A percentile compares a stretch with the other conserved stretches of the same genome.
phyloP scores from a whole-genome alignment of 2,113 vertebrate genomes.

The Chaenogobius annularis region DNA sequence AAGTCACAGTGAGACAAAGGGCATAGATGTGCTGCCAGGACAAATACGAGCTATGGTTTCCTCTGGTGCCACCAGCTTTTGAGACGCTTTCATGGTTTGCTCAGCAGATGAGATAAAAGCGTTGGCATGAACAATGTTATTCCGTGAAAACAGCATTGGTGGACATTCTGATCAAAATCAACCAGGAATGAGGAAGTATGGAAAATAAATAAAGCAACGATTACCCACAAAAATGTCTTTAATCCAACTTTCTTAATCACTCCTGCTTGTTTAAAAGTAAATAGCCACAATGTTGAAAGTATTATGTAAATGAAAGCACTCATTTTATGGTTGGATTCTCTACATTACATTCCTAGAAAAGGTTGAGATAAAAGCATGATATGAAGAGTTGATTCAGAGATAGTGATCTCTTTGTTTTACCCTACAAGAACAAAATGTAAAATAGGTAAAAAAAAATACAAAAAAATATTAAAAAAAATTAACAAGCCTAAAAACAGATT shows the following conservation, averaged over 20 bases:
- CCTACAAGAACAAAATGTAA: neutral
- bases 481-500: neutral
- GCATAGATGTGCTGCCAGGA: neutral
- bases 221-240: too few relatives aligned
- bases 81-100: neutral
- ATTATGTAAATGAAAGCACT: neutral
- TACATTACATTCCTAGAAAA: neutral
- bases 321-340: neutral
- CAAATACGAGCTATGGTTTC: slow-evolving; percentile 1
- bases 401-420: neutral
- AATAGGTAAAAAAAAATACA: too few relatives aligned
- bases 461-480: neutral
- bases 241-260: too few relatives aligned
- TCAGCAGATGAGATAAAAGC: neutral
- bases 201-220: neutral
- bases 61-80: neutral
- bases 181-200: neutral
- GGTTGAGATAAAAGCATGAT: neutral
- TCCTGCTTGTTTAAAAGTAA: too few relatives aligned
- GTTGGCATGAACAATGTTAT: neutral
- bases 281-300: too few relatives aligned
- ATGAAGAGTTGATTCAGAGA: neutral
- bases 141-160: neutral
- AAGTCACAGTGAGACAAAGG: neutral
- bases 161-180: too few relatives aligned